A percentile compares a stretch with the other conserved stretches of the same genome.
Conservation (phyloP, 2,888 invertebrate species). For the Archips crataeganus region DNA sequence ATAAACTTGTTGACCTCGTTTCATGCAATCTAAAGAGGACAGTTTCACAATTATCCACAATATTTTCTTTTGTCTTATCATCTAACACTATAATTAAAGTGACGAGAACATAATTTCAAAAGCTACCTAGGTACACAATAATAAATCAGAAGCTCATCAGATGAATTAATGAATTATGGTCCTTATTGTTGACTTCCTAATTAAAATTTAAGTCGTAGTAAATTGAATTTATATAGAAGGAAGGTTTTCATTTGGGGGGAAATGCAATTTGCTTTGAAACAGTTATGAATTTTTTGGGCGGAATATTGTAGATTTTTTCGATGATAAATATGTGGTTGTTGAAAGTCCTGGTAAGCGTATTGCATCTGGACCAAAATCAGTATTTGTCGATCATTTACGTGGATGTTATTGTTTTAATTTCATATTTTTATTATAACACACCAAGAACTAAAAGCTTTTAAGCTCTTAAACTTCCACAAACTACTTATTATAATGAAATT, state of each 20-base stretch:
- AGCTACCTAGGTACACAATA: neutral
- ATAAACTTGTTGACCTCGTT: too few species aligned
- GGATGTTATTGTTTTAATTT: too few species aligned
- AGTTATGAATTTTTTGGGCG: neutral
- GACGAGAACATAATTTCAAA: neutral
- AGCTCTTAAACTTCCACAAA: too few species aligned
- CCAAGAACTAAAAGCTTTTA: too few species aligned
- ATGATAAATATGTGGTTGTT: too few species aligned
- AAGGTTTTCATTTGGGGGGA: neutral
- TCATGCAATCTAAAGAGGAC: neutral
- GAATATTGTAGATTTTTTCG: neutral
- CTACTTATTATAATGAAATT: too few species aligned
- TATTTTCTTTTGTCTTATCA: neutral
- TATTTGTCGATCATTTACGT: too few species aligned
- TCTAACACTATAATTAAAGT: neutral
- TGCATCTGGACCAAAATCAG: too few species aligned
- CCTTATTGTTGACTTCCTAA: conserved; percentile 20
- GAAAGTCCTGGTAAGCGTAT: too few species aligned
- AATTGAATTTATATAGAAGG: neutral
- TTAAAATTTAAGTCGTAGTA: conserved; percentile 9
- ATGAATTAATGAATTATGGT: neutral
- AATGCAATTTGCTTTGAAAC: neutral
- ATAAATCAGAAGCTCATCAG: neutral
- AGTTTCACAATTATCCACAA: neutral
- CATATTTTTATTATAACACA: too few species aligned